These are phyloP conservation scores for Phoenicopterus ruber DNA, from an alignment of 2,113 vertebrate species.

Conservation along the genomic window DNA sequence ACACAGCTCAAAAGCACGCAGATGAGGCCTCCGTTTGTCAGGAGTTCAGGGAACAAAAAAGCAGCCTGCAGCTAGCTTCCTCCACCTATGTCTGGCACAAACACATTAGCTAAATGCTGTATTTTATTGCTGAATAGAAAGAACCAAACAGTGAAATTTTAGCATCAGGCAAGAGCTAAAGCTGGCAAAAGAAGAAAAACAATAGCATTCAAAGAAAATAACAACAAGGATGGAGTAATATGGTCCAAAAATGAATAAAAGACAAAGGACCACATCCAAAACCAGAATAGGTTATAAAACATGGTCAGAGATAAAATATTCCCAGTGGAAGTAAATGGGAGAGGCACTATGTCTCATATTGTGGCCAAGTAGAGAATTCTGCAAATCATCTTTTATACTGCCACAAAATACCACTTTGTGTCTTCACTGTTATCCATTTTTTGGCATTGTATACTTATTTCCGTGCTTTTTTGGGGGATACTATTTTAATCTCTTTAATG, in stretches of 20 bases:
- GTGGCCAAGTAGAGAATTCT: not conserved
- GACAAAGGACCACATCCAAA: constrained; percentile 10
- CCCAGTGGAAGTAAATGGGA: not conserved
- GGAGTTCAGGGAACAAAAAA: not conserved
- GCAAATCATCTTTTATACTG: not conserved
- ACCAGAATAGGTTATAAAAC: not conserved
- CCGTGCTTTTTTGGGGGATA: not conserved
- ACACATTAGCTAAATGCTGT: not conserved
- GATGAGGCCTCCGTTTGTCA: not conserved
- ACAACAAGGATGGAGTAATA: not conserved
- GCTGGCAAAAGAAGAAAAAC: constrained; percentile 17
- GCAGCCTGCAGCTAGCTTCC: not conserved
- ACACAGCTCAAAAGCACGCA: not conserved
- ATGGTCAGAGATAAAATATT: constrained; percentile 37
- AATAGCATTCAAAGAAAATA: not conserved
- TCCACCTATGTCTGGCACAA: constrained; percentile 11
- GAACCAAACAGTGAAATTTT: constrained; percentile 8
- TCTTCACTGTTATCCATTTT: not conserved
- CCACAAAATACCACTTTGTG: not conserved
- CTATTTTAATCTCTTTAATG: not conserved
- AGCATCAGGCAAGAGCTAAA: not conserved
- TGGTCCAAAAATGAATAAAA: constrained; percentile 44
- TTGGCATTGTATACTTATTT: not conserved
- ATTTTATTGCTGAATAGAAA: constrained; percentile 10
- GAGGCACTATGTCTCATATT: not conserved